Conservation (phyloP, 2,113 vertebrate species). For the Otus sunia region DNA sequence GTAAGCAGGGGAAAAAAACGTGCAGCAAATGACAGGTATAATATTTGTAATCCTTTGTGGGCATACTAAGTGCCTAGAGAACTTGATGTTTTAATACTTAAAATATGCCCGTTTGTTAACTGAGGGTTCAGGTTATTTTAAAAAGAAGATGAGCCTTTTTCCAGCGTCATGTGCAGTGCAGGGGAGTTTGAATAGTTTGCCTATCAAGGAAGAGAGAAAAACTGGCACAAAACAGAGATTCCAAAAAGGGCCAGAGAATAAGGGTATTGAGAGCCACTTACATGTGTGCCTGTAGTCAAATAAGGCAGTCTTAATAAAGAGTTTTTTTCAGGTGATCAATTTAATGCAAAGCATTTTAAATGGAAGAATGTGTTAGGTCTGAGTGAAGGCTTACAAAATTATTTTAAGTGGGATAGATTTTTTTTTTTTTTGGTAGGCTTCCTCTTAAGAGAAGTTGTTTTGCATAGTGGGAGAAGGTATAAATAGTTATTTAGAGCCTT, state of each 20-base stretch:
- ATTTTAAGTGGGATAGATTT: neutral
- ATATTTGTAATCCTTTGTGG: neutral
- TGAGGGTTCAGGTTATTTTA: neutral
- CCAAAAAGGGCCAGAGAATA: neutral
- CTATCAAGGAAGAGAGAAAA: neutral
- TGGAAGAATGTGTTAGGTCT: neutral
- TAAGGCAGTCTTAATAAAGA: neutral
- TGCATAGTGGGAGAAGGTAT: neutral
- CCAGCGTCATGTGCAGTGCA: neutral
- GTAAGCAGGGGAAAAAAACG: neutral
- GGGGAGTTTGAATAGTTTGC: neutral
- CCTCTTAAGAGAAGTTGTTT: neutral
- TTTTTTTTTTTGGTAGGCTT: neutral
- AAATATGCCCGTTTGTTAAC: neutral
- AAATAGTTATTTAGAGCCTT: neutral
- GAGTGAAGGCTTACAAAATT: neutral
- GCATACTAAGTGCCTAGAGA: neutral
- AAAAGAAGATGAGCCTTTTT: neutral
- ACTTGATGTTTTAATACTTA: neutral
- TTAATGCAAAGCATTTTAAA: neutral
- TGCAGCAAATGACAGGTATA: rapidly evolving
- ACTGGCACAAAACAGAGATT: neutral
- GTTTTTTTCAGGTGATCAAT: neutral
- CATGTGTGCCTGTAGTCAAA: neutral
- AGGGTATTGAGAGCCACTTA: neutral